These are phyloP conservation scores for Okapia johnstoni DNA, from an alignment of 2,113 vertebrate genomes.

Conservation along the genomic window DNA sequence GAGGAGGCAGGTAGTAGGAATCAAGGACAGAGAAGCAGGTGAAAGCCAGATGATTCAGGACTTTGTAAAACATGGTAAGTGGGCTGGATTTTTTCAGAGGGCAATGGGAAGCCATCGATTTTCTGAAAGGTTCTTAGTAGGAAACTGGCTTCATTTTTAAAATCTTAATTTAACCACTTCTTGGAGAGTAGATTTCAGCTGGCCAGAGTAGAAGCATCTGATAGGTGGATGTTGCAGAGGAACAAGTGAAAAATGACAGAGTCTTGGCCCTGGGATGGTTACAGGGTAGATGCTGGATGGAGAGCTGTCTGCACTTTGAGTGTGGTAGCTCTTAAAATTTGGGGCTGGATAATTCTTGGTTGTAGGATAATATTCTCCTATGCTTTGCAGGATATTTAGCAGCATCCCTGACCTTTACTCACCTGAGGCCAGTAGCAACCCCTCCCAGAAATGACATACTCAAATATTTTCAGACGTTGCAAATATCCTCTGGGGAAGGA, in stretches of 20 bases:
- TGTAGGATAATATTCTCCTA: background rate
- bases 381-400: background rate
- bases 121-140: background rate
- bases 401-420: background rate
- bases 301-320: too few species aligned
- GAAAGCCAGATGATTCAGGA: background rate
- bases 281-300: background rate
- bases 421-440: background rate
- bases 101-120: background rate
- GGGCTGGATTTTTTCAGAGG: background rate
- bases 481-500: background rate
- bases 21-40: background rate
- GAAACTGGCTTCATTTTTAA: background rate
- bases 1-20: background rate
- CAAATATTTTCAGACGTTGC: background rate
- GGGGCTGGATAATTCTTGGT: background rate
- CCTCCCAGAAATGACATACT: background rate
- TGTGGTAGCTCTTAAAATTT: accelerated
- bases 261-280: background rate
- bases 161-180: background rate
- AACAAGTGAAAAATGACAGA: background rate
- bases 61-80: background rate
- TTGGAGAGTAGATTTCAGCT: background rate
- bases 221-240: background rate
- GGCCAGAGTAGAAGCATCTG: background rate